Conservation (phyloP, 1,140 invertebrate species). For the Conus betulinus region DNA sequence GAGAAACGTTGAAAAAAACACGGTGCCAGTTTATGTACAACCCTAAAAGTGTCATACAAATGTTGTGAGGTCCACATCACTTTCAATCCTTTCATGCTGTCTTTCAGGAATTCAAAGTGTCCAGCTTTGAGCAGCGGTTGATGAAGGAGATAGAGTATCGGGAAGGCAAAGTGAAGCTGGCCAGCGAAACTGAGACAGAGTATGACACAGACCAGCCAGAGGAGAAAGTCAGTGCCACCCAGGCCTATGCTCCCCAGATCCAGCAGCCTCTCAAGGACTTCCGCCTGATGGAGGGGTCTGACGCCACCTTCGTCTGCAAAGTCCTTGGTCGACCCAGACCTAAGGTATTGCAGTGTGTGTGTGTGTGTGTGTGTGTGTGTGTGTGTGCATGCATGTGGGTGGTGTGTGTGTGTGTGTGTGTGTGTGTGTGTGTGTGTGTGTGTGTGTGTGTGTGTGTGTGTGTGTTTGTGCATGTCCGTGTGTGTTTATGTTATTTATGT, state of each 20-base stretch:
- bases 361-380: background rate
- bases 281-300: slow-evolving; percentile 92
- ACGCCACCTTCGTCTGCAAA: slow-evolving; percentile 88
- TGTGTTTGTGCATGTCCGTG: background rate
- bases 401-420: too few species aligned
- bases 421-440: too few species aligned
- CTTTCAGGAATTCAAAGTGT: slow-evolving; percentile 83
- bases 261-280: slow-evolving; percentile 93
- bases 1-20: too few species aligned
- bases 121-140: slow-evolving; percentile 96
- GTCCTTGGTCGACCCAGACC: slow-evolving; percentile 91
- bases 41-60: too few species aligned
- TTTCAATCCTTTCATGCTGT: too few species aligned
- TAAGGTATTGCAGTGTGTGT: slow-evolving; percentile 76
- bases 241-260: slow-evolving; percentile 90
- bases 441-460: too few species aligned
- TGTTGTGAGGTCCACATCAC: too few species aligned
- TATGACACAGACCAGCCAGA: slow-evolving; percentile 83
- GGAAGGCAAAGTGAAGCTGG: slow-evolving; percentile 88
- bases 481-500: too few species aligned
- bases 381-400: background rate
- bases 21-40: too few species aligned
- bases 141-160: slow-evolving; percentile 93
- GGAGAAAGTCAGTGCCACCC: slow-evolving; percentile 80
- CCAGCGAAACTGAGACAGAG: slow-evolving; percentile 81